Evolutionary conservation across 2,888 invertebrate species (phyloP), one percentile per base, ranked within the genome.

Genomic region (Habrosyne pyritoides): DNA sequence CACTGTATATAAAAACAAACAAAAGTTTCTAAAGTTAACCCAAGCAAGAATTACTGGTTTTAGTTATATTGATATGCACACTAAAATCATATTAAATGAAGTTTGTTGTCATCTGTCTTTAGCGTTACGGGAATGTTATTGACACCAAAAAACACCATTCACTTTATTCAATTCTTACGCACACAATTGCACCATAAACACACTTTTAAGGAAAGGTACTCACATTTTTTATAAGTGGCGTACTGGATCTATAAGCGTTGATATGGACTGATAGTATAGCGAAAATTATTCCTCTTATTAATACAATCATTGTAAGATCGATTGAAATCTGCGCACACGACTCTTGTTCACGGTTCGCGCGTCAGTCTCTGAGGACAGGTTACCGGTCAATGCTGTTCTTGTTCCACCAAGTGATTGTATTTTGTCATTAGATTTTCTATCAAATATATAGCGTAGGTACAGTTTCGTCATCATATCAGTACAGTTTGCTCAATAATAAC

Each of bases 191-290:
- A 4, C 10, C 1, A 36, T 33, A n/a, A 36, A 2, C 2, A n/a
- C 6, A 2, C 12, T 8, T 18, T n/a, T 33, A 33, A 33, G 2
- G 42, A 8, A 5, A 12, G 7, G 30, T 42, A 87, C 89, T 87
- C 77, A 89, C 90, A 62, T 84, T 89, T 73, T 85, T 89, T 64
- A 91, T 89, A 8, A 91, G 72, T 30, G 90, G 90, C 12, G 83
- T 73, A 7, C 75, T 66, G 2, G 80, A 57, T 57, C 76, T 77
- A 54, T 70, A 81, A 1, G 77, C 80, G 18, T 63, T 66, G 55
- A 74, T 63, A 21, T 60, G 55, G 6, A 62, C 63, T 21, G 71
- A 28, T 21, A 77, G 18, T 48, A 71, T 42, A 14, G 63, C 53
- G 12, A 76, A 24, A 24, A 67, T 4, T 10, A 28, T 28, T 30